A percentile compares a stretch with the other conserved stretches of the same genome.
phyloP scores from a whole-genome alignment of 2,888 invertebrate genomes.

The Adelphocoris suturalis region DNA sequence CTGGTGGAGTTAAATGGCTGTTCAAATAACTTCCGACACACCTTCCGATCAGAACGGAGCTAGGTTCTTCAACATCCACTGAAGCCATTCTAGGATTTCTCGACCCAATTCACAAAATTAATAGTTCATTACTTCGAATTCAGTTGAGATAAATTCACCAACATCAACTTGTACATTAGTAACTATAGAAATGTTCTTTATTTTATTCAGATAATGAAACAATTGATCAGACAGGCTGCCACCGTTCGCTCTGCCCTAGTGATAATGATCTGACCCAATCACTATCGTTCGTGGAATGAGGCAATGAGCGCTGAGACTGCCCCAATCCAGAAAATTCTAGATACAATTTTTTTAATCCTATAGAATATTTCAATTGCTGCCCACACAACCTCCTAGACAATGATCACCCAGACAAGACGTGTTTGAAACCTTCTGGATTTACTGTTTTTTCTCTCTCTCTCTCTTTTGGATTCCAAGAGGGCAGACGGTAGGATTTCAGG shows the following conservation, averaged over 20 bases:
- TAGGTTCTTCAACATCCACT: no score
- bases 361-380: slow-evolving; percentile 5
- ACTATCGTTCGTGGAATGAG: slow-evolving; percentile 16
- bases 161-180: no score
- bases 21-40: no score
- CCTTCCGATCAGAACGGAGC: no score
- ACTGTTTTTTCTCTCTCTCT: background rate
- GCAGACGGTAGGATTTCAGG: no score
- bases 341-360: background rate
- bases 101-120: no score
- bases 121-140: no score
- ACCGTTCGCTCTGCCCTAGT: background rate
- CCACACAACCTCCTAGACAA: background rate
- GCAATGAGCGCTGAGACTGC: slow-evolving; percentile 44
- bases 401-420: background rate
- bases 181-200: background rate
- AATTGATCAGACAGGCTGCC: background rate
- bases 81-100: no score
- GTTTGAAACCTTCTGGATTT: background rate
- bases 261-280: slow-evolving; percentile 23
- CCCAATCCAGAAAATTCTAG: slow-evolving; percentile 56
- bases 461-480: background rate
- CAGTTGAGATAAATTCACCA: no score
- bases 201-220: background rate
- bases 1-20: no score